These are phyloP conservation scores for Cyclargus thomasi DNA, from an alignment of 1,140 invertebrate genomes.

Conservation along the genomic window DNA sequence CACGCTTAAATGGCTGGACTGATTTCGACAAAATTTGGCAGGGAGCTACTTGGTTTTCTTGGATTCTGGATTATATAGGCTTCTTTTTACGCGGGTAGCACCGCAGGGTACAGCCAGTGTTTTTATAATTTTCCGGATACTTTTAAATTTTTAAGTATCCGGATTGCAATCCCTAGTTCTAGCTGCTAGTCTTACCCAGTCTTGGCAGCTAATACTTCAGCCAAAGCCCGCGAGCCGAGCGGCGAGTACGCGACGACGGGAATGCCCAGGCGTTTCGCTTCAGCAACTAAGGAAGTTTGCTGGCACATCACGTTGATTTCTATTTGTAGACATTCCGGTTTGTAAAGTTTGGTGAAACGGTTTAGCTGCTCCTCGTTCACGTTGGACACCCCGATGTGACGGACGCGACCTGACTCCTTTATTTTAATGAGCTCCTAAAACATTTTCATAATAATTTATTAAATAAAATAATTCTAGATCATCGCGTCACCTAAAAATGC, in stretches of 20 bases:
- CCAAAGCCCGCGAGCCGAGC: conserved; percentile 82
- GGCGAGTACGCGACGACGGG: conserved; percentile 89
- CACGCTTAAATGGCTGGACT: too few relatives aligned
- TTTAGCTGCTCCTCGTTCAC: conserved; percentile 83
- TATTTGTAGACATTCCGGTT: conserved; percentile 82
- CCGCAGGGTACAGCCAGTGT: too few relatives aligned
- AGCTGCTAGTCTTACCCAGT: conserved; percentile 64
- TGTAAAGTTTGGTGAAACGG: conserved; percentile 77
- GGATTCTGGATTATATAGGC: too few relatives aligned
- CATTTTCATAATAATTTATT: too few relatives aligned
- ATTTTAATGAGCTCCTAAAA: conserved; percentile 83
- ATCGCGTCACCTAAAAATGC: too few relatives aligned
- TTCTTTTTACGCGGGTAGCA: too few relatives aligned
- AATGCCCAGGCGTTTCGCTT: conserved; percentile 82
- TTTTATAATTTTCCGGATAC: too few relatives aligned
- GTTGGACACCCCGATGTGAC: conserved; percentile 86
- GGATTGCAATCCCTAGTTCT: too few relatives aligned
- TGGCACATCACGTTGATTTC: conserved; percentile 90
- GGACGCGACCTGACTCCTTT: conserved; percentile 78
- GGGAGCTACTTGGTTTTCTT: too few relatives aligned
- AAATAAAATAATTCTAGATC: too few relatives aligned
- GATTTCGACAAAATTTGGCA: too few relatives aligned
- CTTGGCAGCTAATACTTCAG: conserved; percentile 60
- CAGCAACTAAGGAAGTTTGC: conserved; percentile 83
- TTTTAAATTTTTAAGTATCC: too few relatives aligned